Evolutionary conservation across 2,797 vertebrate genomes (phyloP), one percentile per base, ranked within the genome.

Genomic region (Margarornis squamiger): DNA sequence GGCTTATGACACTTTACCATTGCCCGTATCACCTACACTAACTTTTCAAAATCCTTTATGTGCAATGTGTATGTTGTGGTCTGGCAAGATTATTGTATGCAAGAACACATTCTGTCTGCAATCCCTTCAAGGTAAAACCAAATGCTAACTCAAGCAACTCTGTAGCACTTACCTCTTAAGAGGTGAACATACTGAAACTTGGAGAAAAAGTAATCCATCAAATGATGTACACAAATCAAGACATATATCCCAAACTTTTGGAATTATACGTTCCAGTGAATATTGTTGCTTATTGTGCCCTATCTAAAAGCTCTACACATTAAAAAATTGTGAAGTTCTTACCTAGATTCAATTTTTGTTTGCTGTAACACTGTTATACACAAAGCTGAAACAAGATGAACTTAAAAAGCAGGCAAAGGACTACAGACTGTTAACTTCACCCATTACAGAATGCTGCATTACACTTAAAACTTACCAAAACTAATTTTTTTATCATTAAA

Each of bases 71-170:
- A 55, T 58, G 26, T 46, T 23, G 4, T 14, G 80, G 38, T 20
- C 26, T 72, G 54, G 72, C 78, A 62, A 43, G 46, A 68, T 51
- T 82, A 75, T 5, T 38, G 36, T 58, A 62, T 2, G 4, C 45
- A 94, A 76, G n/a, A 89, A 85, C 4, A 29, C 3, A 83, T 39
- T 65, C 30, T 0, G 52, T 85, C 79, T 91, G n/a, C 72, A 89
- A 65, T 77, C 23, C 29, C 68, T 91, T 72, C 39, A 72, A 83
- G 51, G 49, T 30, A 94, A 89, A 87, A 92, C 61, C 59, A 89
- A 82, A 91, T 46, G 55, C 45, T 87, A 88, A 88, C 86, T 67
- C 68, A 89, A 92, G 84, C 59, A 94, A 73, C 20, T 82, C 62
- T 38, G 58, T 46, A 88, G n/a, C 36, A 54, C 7, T 6, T 46